Evolutionary conservation across 2,888 invertebrate genomes (phyloP), one percentile per base, ranked within the genome.

Genomic region (Magallana nippona): DNA sequence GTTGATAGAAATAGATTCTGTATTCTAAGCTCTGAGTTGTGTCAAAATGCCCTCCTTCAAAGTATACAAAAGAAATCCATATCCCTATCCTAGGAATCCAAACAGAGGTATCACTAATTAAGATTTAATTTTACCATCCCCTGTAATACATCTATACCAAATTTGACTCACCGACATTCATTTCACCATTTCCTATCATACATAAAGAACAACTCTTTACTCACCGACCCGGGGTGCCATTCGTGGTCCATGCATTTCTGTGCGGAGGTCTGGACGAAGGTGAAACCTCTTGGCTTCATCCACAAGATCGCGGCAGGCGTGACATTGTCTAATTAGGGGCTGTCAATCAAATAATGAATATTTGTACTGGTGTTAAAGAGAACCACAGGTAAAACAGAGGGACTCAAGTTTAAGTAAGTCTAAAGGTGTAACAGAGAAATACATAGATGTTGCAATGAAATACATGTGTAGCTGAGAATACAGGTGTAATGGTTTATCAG

Each of bases 241-340:
- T 62, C 92, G 86, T 3, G 89, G 86, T 27, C 92, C 92, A 71
- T 88, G 90, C 93, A 94, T 93, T 81, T 89, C 84, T 10, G 87
- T 83, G n/a, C 94, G 86, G n/a, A 94, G 89, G 83, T 94, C 94
- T 58, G 94, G 94, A 55, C 94, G 87, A 11, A 94, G 87, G 87
- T 93, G 93, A 83, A 90, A 94, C 80, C 91, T 92, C 84, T 94
- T 94, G 0, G 94, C 94, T 86, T 93, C 94, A 87, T 94, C 94
- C 11, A 94, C 85, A 19, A 94, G 87, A 84, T 94, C 94, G 60
- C 94, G 86, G 84, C 94, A 94, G 62, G 89, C 89, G 87, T 93
- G 92, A 78, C 91, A 92, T 82, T 89, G 88, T 82, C 89, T 91
- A 1, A 94, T 89, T 32, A 93, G 84, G 5, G 88, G 85, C 93